A percentile compares a stretch with the other conserved stretches of the same genome.
Conservation (phyloP, 2,888 invertebrate species). For the Tetragonisca angustula region DNA sequence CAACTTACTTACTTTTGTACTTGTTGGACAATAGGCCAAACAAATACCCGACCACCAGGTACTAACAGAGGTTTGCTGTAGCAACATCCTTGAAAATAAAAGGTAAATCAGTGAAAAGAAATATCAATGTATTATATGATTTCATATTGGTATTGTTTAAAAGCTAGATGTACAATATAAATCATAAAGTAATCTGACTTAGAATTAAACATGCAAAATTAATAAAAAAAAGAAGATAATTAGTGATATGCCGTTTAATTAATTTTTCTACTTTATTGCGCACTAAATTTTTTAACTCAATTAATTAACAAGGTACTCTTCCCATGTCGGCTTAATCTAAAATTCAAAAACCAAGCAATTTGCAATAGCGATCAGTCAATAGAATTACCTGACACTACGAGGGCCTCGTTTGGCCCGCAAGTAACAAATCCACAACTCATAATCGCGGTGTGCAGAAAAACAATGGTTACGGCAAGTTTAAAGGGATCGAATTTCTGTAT, state of each 20-base stretch:
- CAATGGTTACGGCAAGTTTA: slow-evolving; percentile 34
- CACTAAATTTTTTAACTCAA: slow-evolving; percentile 44
- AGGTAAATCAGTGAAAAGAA: slow-evolving; percentile 7
- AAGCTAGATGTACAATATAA: slow-evolving; percentile 12
- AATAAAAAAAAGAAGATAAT: background rate
- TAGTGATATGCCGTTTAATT: slow-evolving; percentile 1
- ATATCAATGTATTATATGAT: background rate
- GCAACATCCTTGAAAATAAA: slow-evolving; percentile 92
- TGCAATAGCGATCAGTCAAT: background rate
- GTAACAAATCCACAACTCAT: slow-evolving; percentile 96
- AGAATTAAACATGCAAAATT: background rate
- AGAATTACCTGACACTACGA: slow-evolving; percentile 94
- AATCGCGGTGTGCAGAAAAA: slow-evolving; percentile 47
- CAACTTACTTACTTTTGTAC: slow-evolving; percentile 89
- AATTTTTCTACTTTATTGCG: background rate
- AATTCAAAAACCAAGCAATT: background rate
- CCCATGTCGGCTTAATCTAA: slow-evolving; percentile 32
- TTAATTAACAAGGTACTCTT: slow-evolving; percentile 56
- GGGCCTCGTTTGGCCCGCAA: slow-evolving; percentile 97
- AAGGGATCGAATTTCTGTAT: slow-evolving; percentile 38
- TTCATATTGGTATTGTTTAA: background rate
- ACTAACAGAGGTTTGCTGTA: slow-evolving; percentile 96
- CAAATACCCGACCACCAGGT: slow-evolving; percentile 98
- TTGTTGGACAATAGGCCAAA: slow-evolving; percentile 96
- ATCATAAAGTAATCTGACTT: background rate